A percentile compares a stretch with the other conserved stretches of the same genome.
Evolutionary conservation across 2,797 vertebrate genomes (phyloP).

Genomic region (Glyptemys insculpta): DNA sequence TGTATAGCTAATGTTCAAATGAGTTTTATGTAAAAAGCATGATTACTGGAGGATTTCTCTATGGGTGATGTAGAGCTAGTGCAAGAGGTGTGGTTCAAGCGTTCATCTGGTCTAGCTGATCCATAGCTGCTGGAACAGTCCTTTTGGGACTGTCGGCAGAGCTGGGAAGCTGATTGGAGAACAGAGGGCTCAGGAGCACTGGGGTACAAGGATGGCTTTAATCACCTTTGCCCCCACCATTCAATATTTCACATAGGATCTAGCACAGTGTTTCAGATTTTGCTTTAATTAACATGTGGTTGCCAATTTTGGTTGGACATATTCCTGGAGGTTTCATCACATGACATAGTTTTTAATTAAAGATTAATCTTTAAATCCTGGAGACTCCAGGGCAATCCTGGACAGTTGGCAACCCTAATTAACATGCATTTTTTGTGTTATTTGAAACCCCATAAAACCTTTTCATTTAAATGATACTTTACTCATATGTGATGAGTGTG

Average conservation of each 20-base stretch:
- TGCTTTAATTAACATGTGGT: not conserved
- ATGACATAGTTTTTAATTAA: too few species aligned
- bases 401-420: not conserved
- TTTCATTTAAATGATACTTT: not conserved
- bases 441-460: not conserved
- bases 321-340: too few species aligned
- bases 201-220: not conserved
- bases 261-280: not conserved
- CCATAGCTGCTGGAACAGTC: not conserved
- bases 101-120: not conserved
- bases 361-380: too few species aligned
- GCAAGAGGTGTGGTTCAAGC: not conserved
- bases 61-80: not conserved
- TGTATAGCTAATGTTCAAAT: slow-evolving; percentile 4
- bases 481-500: not conserved
- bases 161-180: not conserved
- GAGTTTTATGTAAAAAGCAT: not conserved
- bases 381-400: too few species aligned
- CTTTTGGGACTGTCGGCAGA: not conserved
- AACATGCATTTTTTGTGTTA: not conserved
- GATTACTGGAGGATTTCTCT: not conserved
- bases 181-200: not conserved
- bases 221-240: not conserved
- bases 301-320: too few species aligned
- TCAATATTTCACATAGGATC: not conserved